A percentile compares a stretch with the other conserved stretches of the same genome.
Conservation (phyloP, 2,888 invertebrate genomes). For the Zonitis immaculata region DNA sequence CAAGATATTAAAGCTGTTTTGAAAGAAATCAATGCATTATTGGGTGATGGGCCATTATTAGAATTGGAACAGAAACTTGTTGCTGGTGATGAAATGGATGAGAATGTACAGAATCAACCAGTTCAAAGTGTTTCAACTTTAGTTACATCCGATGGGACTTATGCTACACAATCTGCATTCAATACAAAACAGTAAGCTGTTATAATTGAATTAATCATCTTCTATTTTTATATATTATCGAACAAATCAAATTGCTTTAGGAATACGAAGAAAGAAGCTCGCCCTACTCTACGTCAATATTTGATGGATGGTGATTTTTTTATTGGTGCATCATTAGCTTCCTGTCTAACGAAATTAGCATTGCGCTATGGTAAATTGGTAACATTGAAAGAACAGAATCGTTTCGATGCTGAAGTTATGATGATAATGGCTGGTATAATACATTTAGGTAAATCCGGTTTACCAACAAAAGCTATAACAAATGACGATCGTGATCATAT, state of each 20-base stretch:
- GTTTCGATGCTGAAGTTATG: slow-evolving; percentile 76
- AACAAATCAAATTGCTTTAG: too few species aligned
- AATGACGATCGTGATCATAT: slow-evolving; percentile 93
- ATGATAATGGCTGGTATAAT: slow-evolving; percentile 81
- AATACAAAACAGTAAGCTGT: slow-evolving; percentile 69
- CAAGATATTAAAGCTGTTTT: slow-evolving; percentile 78
- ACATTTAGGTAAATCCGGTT: slow-evolving; percentile 75
- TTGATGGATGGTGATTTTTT: slow-evolving; percentile 95
- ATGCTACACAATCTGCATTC: slow-evolving; percentile 97
- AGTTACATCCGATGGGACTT: slow-evolving; percentile 98
- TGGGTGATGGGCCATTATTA: slow-evolving; percentile 66
- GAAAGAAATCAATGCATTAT: slow-evolving; percentile 64
- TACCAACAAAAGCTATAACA: slow-evolving; percentile 76
- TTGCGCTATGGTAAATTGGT: slow-evolving; percentile 60
- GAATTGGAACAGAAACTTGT: slow-evolving; percentile 66
- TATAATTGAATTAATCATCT: too few species aligned
- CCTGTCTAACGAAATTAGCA: slow-evolving; percentile 87
- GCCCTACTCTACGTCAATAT: slow-evolving; percentile 80
- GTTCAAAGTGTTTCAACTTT: slow-evolving; percentile 54
- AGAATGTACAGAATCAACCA: slow-evolving; percentile 40
- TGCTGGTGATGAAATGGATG: slow-evolving; percentile 65
- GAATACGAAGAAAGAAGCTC: slow-evolving; percentile 60
- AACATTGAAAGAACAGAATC: slow-evolving; percentile 49
- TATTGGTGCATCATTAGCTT: slow-evolving; percentile 87
- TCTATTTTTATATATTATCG: too few species aligned